These are phyloP conservation scores for Colaptes auratus DNA, from an alignment of 2,113 vertebrate species.

Conservation along the genomic window DNA sequence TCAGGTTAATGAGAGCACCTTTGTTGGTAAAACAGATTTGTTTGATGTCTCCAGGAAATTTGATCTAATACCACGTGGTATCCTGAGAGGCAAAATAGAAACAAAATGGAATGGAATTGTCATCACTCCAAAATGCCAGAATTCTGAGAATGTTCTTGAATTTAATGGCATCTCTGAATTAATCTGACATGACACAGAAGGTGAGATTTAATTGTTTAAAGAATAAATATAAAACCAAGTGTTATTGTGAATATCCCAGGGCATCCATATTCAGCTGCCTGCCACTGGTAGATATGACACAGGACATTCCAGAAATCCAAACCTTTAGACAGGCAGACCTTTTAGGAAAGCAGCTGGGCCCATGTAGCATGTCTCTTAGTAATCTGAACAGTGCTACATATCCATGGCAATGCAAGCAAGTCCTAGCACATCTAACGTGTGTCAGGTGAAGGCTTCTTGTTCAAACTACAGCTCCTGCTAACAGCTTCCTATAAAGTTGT, in stretches of 20 bases:
- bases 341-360: neutral
- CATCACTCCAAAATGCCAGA: neutral
- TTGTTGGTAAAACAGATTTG: neutral
- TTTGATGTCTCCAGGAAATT: neutral
- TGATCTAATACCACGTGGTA: neutral
- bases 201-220: neutral
- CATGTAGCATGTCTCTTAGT: neutral
- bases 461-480: fast-evolving
- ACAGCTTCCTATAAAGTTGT: neutral
- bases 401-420: neutral
- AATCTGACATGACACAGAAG: neutral
- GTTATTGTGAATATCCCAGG: neutral
- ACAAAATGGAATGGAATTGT: too few relatives aligned
- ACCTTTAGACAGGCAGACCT: neutral
- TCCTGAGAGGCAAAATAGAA: neutral
- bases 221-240: neutral
- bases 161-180: neutral
- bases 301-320: neutral
- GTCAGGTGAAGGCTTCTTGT: neutral
- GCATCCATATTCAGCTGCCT: neutral
- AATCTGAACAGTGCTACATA: neutral
- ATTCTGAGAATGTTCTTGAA: neutral
- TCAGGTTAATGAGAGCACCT: neutral
- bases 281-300: neutral
- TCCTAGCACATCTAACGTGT: neutral